These are phyloP conservation scores for Saxicola maurus DNA, from an alignment of 2,797 vertebrate genomes.

Conservation along the genomic window DNA sequence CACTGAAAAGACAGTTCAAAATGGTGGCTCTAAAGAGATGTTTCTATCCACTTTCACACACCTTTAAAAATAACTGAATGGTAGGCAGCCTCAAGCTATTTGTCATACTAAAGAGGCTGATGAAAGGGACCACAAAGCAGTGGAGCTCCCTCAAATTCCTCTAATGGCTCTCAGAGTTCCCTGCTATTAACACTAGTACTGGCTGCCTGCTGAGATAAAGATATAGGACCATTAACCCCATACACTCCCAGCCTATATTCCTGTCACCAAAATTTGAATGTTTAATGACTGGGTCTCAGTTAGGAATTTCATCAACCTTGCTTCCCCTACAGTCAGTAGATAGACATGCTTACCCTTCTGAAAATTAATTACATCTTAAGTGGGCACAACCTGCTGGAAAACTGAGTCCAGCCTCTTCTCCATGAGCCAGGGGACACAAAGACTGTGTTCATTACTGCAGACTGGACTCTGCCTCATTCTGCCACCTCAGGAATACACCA, in stretches of 20 bases:
- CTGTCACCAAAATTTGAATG: neutral
- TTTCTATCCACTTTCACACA: neutral
- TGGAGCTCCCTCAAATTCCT: neutral
- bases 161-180: neutral
- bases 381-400: neutral
- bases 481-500: neutral
- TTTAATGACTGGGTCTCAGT: neutral
- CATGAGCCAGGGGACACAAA: neutral
- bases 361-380: neutral
- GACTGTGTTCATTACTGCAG: neutral
- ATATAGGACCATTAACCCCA: neutral
- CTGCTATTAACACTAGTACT: neutral
- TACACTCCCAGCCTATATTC: neutral
- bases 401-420: neutral
- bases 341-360: neutral
- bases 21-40: slow-evolving; percentile 1
- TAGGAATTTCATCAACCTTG: neutral
- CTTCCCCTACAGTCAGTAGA: neutral
- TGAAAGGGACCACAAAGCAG: slow-evolving; percentile 7
- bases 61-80: slow-evolving; percentile 9
- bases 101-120: slow-evolving; percentile 10
- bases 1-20: neutral
- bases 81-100: slow-evolving; percentile 30
- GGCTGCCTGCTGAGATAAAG: slow-evolving; percentile 16
- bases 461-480: neutral